Conservation (phyloP, 2,888 invertebrate species). For the Epinotia brunnichana region DNA sequence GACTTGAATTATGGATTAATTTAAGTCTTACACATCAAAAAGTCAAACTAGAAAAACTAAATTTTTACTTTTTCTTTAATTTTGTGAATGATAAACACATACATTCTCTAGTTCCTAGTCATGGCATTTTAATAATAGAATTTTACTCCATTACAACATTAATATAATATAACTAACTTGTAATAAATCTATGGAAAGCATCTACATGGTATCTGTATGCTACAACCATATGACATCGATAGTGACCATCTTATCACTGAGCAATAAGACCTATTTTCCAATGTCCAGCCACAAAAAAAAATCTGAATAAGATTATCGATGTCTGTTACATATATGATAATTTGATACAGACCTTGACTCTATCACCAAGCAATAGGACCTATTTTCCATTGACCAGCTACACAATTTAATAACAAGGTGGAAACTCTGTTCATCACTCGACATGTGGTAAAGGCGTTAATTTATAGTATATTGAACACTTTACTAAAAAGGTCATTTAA, state of each 20-base stretch:
- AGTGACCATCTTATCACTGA: not conserved
- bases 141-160: not conserved
- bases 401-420: slow-evolving; percentile 16
- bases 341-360: not conserved
- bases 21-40: too few relatives aligned
- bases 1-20: too few relatives aligned
- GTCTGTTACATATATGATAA: not conserved
- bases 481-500: slow-evolving; percentile 34
- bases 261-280: slow-evolving; percentile 1
- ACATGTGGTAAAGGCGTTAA: slow-evolving; percentile 16
- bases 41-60: too few relatives aligned
- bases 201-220: too few relatives aligned
- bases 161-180: not conserved
- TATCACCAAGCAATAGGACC: not conserved
- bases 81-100: too few relatives aligned
- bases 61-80: too few relatives aligned
- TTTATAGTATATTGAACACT: slow-evolving; percentile 32
- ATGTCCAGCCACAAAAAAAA: not conserved
- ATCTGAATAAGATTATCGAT: not conserved
- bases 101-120: too few relatives aligned
- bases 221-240: not conserved
- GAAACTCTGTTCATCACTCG: slow-evolving; percentile 17
- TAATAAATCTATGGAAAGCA: slow-evolving; percentile 4
- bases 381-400: not conserved
- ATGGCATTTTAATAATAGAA: not conserved